Base-by-base conservation (phyloP, 23 tunicate species). In the Ascidia mentula region DNA sequence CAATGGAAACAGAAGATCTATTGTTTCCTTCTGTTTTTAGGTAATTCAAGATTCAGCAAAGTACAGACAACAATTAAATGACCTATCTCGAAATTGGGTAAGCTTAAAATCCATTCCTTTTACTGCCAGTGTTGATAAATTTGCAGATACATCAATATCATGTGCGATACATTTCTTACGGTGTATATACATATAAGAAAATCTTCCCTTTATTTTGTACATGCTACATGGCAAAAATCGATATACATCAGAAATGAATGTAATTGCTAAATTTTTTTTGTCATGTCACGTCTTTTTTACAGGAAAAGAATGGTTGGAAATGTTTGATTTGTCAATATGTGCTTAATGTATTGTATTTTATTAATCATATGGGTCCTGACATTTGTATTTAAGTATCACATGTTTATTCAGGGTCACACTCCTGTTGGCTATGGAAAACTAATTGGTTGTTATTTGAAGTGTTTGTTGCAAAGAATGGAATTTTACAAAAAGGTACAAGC, bases 401-500 rank as follows among this genome's bases (percentile, higher is more conserved):
- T 53, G 24, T 9, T 53, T 53, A 28, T 53, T 33, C 59, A 89
- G 85, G 34, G 78, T 28, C 83, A 80, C 59, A 81, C 88, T 3
- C 79, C 87, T 26, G 88, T 73, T 31, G 95, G 93, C 38, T 95
- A 95, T 78, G 99, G 99, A 40, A 31, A 78, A 13, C 40, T 95
- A 18, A 95, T 95, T 1, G 73, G 81, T 4, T 74, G 80, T 20
- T 95, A 95, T 39, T 40, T 80, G 1, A 85, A 73, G 46, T 82
- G 73, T 38, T 37, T 95, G 6, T 37, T 72, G 2, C 77, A 73
- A 36, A 69, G 90, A 78, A 89, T 95, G 88, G 88, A 95, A 18
- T 95, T 95, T 60, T 91, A 85, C 42, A 75, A 45, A 36, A 95
- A 90, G 79, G 89, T 85, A n/a, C n/a, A n/a, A n/a, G n/a, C n/a